A percentile compares a stretch with the other conserved stretches of the same genome.
These are phyloP conservation scores for Perca fluviatilis DNA, from an alignment of 2,113 vertebrate genomes.

Conservation along the genomic window DNA sequence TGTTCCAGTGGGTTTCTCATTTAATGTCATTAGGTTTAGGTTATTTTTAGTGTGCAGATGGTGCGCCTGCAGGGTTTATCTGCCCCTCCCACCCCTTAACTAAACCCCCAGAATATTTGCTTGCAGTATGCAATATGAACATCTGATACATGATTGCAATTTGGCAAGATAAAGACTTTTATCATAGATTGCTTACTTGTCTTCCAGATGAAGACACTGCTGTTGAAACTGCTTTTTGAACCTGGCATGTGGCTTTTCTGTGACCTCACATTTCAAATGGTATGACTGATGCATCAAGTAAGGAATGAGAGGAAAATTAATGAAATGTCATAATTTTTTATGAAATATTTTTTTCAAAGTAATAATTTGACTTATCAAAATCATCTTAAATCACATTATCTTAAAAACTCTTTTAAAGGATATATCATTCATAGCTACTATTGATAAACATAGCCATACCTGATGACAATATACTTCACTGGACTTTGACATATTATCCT, in stretches of 20 bases:
- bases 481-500: background rate
- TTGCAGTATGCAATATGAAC: slow-evolving; percentile 34
- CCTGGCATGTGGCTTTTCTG: background rate
- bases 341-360: background rate
- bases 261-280: background rate
- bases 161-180: slow-evolving; percentile 22
- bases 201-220: background rate
- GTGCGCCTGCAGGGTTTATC: slow-evolving; percentile 62
- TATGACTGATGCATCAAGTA: background rate
- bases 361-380: background rate
- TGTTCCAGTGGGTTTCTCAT: slow-evolving; percentile 18
- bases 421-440: background rate
- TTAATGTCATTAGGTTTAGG: slow-evolving; percentile 34
- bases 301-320: background rate
- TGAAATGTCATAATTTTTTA: background rate
- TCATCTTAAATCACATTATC: background rate
- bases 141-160: slow-evolving; percentile 31
- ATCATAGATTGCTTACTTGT: background rate
- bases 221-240: background rate
- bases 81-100: slow-evolving; percentile 29
- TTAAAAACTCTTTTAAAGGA: background rate
- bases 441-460: background rate
- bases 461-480: background rate
- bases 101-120: slow-evolving; percentile 22
- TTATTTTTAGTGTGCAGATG: slow-evolving; percentile 70